Evolutionary conservation across 2,888 invertebrate genomes (phyloP), one percentile per base, ranked within the genome.

Genomic region (Cheilosia grossa): DNA sequence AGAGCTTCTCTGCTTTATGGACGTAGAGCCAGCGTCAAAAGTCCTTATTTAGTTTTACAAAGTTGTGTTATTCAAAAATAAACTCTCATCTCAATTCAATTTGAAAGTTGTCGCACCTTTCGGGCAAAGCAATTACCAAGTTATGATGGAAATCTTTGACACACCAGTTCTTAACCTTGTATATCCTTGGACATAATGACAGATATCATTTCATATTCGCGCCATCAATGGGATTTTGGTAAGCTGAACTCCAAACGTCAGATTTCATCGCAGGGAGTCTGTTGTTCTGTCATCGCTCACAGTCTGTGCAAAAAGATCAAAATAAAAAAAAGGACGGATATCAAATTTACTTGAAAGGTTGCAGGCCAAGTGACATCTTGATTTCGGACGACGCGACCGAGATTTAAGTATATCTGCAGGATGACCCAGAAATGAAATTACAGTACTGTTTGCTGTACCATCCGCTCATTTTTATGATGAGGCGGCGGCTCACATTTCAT

Each of bases 81-180:
- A 80, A 72, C 72, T 67, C 51, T 56, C 61, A 58, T 81, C 72
- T 37, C 66, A 81, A 85, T 81, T 81, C 66, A 72, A 85, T 85
- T 85, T 81, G 49, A 80, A 72, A 85, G 81, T 85, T 85, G 54
- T 64, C 69, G 30, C 30, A 83, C 79, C 64, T 70, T 54, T 59
- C 10, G 69, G 19, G 54, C 54, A 81, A 51, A 54, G 72, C 77
- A 81, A 85, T 85, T 85, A 81, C 66, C 54, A 81, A 85, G 72
- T 85, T 85, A 30, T 85, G 67, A 81, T 81, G 72, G 67, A 75
- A 85, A 81, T 85, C 72, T 75, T 81, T 72, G 66, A 51, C 33
- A 64, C 73, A 67, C 44, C 24, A 6, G 19, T 10, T 27, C n/a
- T 5, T 2, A 30, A 44, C 61, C 30, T 17, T 64, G 30, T 19